Evolutionary conservation across 2,888 invertebrate genomes (phyloP).

Genomic region (Diogma glabrata): DNA sequence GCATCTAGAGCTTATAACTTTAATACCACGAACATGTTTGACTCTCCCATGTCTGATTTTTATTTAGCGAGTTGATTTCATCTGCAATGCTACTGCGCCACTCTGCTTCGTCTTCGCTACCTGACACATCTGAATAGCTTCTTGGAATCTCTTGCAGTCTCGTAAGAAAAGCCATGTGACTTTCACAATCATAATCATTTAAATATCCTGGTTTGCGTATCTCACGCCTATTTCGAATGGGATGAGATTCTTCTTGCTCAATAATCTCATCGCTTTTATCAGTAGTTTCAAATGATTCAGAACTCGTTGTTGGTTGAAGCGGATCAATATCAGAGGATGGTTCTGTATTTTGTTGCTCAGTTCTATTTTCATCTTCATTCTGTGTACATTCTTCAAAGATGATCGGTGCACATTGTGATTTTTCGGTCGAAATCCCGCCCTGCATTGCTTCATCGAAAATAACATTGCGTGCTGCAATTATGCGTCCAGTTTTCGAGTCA

Average conservation of each 20-base stretch:
- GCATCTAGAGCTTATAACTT: neutral
- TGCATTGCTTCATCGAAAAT: constrained; percentile 8
- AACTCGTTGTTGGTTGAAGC: no score
- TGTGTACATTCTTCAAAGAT: neutral
- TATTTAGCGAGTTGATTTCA: constrained; percentile 18
- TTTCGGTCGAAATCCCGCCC: constrained; percentile 17
- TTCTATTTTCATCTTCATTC: no score
- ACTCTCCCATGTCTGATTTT: constrained; percentile 4
- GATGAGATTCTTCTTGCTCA: no score
- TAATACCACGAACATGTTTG: neutral
- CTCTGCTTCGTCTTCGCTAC: no score
- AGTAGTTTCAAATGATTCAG: no score
- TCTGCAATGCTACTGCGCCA: constrained; percentile 9
- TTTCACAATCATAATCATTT: neutral
- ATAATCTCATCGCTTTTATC: no score
- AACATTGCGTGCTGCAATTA: constrained; percentile 4
- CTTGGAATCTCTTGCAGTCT: no score
- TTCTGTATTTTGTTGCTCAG: no score
- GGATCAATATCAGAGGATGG: no score
- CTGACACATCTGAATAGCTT: no score
- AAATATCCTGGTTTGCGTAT: neutral
- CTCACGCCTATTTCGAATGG: no score
- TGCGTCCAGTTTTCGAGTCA: neutral
- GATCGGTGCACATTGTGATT: neutral
- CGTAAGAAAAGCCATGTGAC: neutral